phyloP scores from a whole-genome alignment of 2,888 invertebrate genomes.

The Sminthurides aquaticus region DNA sequence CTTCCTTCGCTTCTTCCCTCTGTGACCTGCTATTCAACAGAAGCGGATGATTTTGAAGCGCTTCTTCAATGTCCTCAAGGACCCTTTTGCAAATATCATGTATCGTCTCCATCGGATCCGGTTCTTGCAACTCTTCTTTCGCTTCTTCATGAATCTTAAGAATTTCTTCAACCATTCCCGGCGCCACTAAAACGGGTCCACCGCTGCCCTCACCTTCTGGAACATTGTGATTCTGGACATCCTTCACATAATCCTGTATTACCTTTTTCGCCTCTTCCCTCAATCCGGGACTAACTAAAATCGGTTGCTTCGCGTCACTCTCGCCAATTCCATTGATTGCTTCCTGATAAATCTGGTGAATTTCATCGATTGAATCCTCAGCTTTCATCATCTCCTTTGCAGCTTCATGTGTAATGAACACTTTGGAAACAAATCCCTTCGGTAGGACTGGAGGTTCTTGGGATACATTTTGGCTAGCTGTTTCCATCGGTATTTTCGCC shows the following conservation, averaged over 20 bases:
- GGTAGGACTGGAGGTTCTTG: conserved; percentile 4
- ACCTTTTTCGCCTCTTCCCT: not conserved
- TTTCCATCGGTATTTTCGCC: not conserved
- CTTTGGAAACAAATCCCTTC: not conserved
- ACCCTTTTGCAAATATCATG: conserved; percentile 3
- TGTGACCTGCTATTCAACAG: not conserved
- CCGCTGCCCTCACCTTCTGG: not conserved
- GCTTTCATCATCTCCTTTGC: not conserved
- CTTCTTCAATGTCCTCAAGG: conserved; percentile 1
- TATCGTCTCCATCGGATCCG: not conserved
- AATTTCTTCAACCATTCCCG: not conserved
- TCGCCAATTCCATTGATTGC: not conserved
- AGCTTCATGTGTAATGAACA: not conserved
- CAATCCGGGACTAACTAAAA: conserved; percentile 4
- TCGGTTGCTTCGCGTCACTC: not conserved
- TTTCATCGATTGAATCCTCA: not conserved
- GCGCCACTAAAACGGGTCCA: not conserved
- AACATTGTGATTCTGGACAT: not conserved
- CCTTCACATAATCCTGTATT: not conserved
- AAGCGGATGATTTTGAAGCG: not conserved
- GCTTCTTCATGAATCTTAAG: conserved; percentile 7
- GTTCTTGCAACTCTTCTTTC: not conserved
- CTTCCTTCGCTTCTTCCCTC: not conserved
- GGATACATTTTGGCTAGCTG: too few species aligned
- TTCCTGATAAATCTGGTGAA: not conserved